Evolutionary conservation across 1,140 invertebrate species (phyloP).

Genomic region (Drosophila pruinosa): DNA sequence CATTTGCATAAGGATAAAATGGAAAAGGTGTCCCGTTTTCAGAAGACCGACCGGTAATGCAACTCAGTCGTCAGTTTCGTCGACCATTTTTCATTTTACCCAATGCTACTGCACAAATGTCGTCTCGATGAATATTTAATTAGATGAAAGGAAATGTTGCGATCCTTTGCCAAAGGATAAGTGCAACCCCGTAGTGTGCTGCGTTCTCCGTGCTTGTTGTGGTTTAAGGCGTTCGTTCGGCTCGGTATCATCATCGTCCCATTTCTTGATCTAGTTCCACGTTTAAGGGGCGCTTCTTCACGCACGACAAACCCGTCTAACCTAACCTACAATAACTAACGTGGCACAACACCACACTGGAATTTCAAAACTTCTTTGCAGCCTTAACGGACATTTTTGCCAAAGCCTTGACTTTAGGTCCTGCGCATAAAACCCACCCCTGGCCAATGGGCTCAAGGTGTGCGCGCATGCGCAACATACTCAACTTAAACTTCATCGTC

Average conservation of each 20-base stretch:
- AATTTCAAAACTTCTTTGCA: conserved; percentile 55
- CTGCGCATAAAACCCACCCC: conserved; percentile 57
- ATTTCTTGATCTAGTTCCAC: conserved; percentile 68
- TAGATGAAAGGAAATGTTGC: conserved; percentile 40
- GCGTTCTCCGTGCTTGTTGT: conserved; percentile 44
- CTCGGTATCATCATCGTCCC: background rate
- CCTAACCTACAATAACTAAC: conserved; percentile 59
- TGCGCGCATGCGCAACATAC: conserved; percentile 66
- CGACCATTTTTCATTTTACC: conserved; percentile 42
- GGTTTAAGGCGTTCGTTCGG: conserved; percentile 38
- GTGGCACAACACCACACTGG: conserved; percentile 23
- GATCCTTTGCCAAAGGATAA: conserved; percentile 43
- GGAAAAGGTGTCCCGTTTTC: conserved; percentile 20
- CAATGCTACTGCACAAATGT: conserved; percentile 55
- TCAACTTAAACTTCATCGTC: conserved; percentile 6
- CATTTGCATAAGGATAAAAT: conserved; percentile 42
- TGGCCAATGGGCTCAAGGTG: conserved; percentile 53
- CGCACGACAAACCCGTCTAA: conserved; percentile 26
- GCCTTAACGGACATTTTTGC: conserved; percentile 59
- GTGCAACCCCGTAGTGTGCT: conserved; percentile 45
- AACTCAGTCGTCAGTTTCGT: conserved; percentile 12
- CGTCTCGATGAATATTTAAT: conserved; percentile 77
- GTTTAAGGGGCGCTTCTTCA: conserved; percentile 15
- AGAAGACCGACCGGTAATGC: conserved; percentile 56
- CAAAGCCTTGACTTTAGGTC: conserved; percentile 28